Percentiles rank a stretch among this genome's conserved stretches.
Conservation (phyloP, 2,113 vertebrate genomes). For the Prionailurus bengalensis region DNA sequence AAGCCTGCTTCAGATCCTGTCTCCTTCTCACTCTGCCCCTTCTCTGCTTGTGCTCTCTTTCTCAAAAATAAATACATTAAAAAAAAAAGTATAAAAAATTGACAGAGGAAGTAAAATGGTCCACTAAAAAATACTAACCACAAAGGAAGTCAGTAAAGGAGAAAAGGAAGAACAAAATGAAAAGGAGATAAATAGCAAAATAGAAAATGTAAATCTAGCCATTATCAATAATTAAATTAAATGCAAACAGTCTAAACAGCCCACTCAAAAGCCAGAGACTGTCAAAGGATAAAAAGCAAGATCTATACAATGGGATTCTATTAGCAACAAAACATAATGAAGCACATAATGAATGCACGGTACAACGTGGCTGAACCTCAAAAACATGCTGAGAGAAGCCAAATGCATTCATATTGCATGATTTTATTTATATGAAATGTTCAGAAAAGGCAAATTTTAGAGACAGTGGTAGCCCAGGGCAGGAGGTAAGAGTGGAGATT, state of each 20-base stretch:
- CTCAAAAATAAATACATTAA: too few relatives aligned
- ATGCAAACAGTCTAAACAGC: background rate
- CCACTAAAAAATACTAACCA: background rate
- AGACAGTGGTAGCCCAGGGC: background rate
- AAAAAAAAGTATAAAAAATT: background rate
- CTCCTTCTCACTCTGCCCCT: too few relatives aligned
- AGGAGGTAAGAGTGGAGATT: background rate
- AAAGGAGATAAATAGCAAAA: constrained; percentile 2
- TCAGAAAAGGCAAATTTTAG: background rate
- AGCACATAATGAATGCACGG: background rate
- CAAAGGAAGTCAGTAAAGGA: background rate
- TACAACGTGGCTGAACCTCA: background rate
- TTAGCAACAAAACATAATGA: constrained; percentile 2
- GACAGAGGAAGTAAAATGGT: background rate
- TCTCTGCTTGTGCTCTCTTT: too few relatives aligned
- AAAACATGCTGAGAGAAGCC: constrained; percentile 24
- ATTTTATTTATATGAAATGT: background rate
- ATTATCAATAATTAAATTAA: constrained; percentile 6
- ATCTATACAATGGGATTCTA: background rate
- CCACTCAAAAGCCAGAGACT: background rate
- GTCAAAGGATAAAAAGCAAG: constrained; percentile 31
- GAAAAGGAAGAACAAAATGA: background rate
- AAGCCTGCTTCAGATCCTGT: too few relatives aligned
- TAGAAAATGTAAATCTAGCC: constrained; percentile 18
- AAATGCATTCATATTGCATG: background rate